Evolutionary conservation across 35 echinoderm and acorn worm species (phyloP).

Genomic region (Heliocidaris tuberculata): DNA sequence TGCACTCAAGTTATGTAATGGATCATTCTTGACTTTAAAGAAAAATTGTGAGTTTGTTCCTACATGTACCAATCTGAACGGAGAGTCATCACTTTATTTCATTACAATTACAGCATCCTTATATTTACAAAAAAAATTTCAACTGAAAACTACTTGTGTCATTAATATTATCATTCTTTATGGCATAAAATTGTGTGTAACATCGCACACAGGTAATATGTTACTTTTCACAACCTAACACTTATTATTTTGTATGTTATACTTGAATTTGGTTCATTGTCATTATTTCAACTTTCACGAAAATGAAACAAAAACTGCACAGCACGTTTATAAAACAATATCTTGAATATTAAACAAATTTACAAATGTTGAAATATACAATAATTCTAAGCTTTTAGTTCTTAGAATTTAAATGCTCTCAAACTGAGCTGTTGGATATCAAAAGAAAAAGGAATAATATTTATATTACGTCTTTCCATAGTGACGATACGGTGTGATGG

Average conservation of each 20-base stretch:
- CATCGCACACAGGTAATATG: no score
- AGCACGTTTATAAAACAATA: not conserved
- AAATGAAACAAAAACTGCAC: not conserved
- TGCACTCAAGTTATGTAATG: not conserved
- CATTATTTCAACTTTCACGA: not conserved
- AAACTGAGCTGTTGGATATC: not conserved
- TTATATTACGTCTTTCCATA: conserved; percentile 36
- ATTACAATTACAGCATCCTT: no score
- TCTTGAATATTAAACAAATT: not conserved
- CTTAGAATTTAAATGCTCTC: not conserved
- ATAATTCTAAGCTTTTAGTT: not conserved
- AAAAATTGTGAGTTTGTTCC: not conserved
- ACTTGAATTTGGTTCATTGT: no score
- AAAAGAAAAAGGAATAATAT: not conserved
- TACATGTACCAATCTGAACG: not conserved
- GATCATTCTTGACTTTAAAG: not conserved
- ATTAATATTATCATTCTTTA: no score
- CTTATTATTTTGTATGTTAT: no score
- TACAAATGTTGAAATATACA: not conserved
- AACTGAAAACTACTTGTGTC: no score
- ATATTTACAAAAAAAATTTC: no score
- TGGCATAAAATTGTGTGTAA: no score
- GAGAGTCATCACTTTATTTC: not conserved
- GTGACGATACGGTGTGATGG: not conserved
- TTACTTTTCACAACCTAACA: no score